Percentiles rank a stretch among this genome's conserved stretches.
phyloP scores from a whole-genome alignment of 2,797 vertebrate genomes.

The Spondyliosoma cantharus region DNA sequence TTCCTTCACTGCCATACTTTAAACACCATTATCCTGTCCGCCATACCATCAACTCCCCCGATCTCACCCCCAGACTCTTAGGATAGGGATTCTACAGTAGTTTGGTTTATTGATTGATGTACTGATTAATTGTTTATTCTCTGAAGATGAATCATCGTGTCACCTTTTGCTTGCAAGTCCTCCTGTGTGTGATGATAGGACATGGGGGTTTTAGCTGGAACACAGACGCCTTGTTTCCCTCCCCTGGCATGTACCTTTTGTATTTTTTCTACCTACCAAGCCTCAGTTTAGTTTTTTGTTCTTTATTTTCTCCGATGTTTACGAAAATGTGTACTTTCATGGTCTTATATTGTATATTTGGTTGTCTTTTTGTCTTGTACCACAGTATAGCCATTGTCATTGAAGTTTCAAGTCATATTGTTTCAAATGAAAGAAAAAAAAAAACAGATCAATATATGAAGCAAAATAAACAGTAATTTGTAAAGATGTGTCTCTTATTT shows the following conservation, averaged over 20 bases:
- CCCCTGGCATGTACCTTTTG: constrained; percentile 52
- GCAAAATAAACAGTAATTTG: constrained; percentile 81
- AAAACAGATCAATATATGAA: constrained; percentile 71
- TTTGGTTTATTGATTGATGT: constrained; percentile 29
- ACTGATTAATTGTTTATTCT: constrained; percentile 33
- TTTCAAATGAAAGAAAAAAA: constrained; percentile 67
- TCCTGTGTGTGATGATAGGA: constrained; percentile 41
- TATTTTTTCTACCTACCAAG: constrained; percentile 53
- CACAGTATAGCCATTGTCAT: constrained; percentile 73
- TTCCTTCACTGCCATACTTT: constrained; percentile 78
- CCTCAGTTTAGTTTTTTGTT: constrained; percentile 51
- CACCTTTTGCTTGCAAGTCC: constrained; percentile 15
- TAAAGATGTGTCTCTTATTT: constrained; percentile 56
- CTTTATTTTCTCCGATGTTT: constrained; percentile 58
- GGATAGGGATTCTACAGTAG: background rate
- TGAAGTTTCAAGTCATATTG: constrained; percentile 65
- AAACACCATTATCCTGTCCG: constrained; percentile 43
- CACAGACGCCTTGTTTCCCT: constrained; percentile 37
- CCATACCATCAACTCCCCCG: constrained; percentile 11
- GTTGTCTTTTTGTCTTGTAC: constrained; percentile 71
- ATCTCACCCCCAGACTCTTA: constrained; percentile 13
- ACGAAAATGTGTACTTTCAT: constrained; percentile 65
- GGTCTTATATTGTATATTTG: constrained; percentile 62
- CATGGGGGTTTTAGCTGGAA: constrained; percentile 50
- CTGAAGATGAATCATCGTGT: constrained; percentile 16